Percentiles rank a stretch among this genome's conserved stretches.
Conservation (phyloP, 2,888 invertebrate species). For the Punctoribates punctum region DNA sequence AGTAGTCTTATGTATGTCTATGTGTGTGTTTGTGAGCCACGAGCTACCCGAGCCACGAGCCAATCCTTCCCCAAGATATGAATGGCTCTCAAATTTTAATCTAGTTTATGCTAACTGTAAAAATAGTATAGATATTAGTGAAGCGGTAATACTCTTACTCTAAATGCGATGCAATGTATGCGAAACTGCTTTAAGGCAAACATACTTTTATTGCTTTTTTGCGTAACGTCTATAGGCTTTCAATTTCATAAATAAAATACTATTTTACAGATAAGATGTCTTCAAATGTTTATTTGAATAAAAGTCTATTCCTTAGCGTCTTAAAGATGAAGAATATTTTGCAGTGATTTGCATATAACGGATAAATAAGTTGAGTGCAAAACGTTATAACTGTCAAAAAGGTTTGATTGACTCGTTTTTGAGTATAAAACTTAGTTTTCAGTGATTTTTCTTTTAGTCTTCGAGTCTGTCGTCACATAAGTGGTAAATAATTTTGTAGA, state of each 20-base stretch:
- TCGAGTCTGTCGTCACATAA: neutral
- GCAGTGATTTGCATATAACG: constrained; percentile 22
- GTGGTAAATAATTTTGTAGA: neutral
- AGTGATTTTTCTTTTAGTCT: neutral
- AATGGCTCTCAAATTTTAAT: constrained; percentile 23
- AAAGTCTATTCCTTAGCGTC: neutral
- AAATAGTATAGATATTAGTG: constrained; percentile 1
- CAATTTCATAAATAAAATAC: neutral
- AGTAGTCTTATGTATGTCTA: neutral
- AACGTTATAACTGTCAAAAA: neutral
- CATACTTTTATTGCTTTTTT: neutral
- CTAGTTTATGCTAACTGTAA: constrained; percentile 15
- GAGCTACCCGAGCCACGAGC: neutral
- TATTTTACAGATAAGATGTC: constrained; percentile 22
- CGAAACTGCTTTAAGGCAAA: neutral
- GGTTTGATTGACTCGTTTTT: neutral
- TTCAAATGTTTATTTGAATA: constrained; percentile 29
- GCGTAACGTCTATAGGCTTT: neutral
- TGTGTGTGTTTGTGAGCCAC: neutral
- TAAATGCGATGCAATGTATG: neutral
- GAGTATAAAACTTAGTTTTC: neutral
- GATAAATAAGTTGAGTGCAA: neutral
- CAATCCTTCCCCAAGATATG: constrained; percentile 17
- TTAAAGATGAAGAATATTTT: neutral
- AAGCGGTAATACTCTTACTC: constrained; percentile 13